Percentiles rank a stretch among this genome's conserved stretches.
Evolutionary conservation across 2,888 invertebrate species (phyloP).

Genomic region (Drosophila picticornis): DNA sequence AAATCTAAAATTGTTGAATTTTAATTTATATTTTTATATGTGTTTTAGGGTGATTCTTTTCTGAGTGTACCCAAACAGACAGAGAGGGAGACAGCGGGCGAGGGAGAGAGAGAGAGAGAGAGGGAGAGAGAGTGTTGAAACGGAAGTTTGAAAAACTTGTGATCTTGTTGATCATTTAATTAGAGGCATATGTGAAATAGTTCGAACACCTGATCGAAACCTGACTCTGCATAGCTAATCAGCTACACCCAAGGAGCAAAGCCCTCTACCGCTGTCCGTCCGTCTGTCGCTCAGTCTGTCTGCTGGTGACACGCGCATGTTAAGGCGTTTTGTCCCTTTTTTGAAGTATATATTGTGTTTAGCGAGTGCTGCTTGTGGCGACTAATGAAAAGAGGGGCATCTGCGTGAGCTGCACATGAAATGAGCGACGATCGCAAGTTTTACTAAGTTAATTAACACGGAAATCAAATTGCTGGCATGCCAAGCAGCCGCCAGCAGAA

Average conservation of each 20-base stretch:
- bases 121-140: constrained; percentile 26
- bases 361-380: background rate
- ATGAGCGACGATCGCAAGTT: constrained; percentile 61
- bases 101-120: background rate
- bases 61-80: background rate
- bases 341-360: constrained; percentile 30
- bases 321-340: constrained; percentile 31
- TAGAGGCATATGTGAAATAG: constrained; percentile 84
- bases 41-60: background rate
- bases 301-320: constrained; percentile 59
- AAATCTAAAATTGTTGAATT: background rate
- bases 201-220: constrained; percentile 79
- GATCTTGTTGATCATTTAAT: constrained; percentile 83
- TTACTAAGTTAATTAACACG: constrained; percentile 82
- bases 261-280: background rate
- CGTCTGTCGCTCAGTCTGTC: background rate
- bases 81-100: background rate
- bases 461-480: constrained; percentile 79
- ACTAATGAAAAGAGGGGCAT: constrained; percentile 80
- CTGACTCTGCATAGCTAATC: constrained; percentile 76
- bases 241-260: constrained; percentile 33
- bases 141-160: constrained; percentile 77
- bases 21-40: background rate
- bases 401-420: constrained; percentile 80
- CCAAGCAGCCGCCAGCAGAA: constrained; percentile 35